Evolutionary conservation across 1,140 invertebrate genomes (phyloP).

Genomic region (Drosophila erecta): DNA sequence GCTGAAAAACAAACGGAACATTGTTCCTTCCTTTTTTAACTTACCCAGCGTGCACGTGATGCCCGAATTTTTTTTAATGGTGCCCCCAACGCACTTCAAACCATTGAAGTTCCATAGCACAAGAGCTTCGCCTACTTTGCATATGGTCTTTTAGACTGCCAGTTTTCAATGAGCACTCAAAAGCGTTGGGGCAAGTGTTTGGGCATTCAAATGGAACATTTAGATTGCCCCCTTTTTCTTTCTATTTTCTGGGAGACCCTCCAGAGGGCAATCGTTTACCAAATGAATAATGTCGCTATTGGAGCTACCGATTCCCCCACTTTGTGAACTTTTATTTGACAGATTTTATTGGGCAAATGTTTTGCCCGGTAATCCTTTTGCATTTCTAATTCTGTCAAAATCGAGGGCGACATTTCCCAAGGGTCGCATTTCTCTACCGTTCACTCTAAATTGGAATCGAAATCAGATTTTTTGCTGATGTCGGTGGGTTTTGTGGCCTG

Average conservation of each 20-base stretch:
- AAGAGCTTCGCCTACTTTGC: conserved; percentile 25
- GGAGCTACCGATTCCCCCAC: conserved; percentile 36
- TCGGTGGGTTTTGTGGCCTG: conserved; percentile 27
- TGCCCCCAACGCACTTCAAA: neutral
- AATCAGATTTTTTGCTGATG: conserved; percentile 49
- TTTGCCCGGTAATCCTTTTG: conserved; percentile 58
- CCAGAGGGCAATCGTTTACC: conserved; percentile 34
- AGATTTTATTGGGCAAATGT: conserved; percentile 70
- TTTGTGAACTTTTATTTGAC: conserved; percentile 74
- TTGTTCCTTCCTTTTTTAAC: neutral
- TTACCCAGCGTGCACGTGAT: conserved; percentile 24
- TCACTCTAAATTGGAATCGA: conserved; percentile 50
- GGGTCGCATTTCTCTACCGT: conserved; percentile 43
- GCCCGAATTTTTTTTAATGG: conserved; percentile 21
- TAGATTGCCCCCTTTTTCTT: neutral
- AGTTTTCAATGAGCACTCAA: conserved; percentile 15
- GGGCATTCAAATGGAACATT: conserved; percentile 32
- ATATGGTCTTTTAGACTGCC: conserved; percentile 2
- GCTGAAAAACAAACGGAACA: neutral
- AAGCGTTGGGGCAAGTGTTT: conserved; percentile 20
- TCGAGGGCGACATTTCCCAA: conserved; percentile 51
- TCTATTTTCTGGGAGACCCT: neutral
- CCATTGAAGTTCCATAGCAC: neutral
- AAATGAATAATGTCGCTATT: conserved; percentile 56
- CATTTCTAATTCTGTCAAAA: conserved; percentile 59